Evolutionary conservation across 2,888 invertebrate species (phyloP), one percentile per base, ranked within the genome.

Genomic region (Thumatha senex): DNA sequence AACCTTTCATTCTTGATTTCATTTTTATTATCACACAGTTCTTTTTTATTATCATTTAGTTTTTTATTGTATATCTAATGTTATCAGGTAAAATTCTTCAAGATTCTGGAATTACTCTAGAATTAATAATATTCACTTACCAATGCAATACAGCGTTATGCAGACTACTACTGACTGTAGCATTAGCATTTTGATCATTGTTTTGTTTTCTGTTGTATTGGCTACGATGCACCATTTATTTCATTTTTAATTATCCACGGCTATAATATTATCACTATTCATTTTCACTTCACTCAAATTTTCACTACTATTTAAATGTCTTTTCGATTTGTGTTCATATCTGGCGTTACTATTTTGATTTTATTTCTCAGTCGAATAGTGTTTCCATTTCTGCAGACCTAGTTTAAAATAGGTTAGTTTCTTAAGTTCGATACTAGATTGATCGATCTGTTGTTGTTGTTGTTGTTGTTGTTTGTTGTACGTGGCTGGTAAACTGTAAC

Each of bases 111-210:
- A 41, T 18, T 38, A 60, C 39, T 52, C 58, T 49, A 60, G 54
- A 13, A 44, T 14, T 51, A 55, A 58, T 40, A 52, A 55, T 56
- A 49, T 63, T 57, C 54, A 66, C 65, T 66, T 45, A 66, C 89
- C 86, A 67, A 89, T 79, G 43, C 80, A 79, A 66, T 85, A 82
- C 61, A 87, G 70, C 33, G 75, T 74, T 55, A 84, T 67, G 75
- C 80, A 86, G 43, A 76, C 68, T 44, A 80, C 60, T 51, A 79
- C 56, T 31, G 74, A 71, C 61, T 76, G 76, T 43, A 80, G 61
- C 18, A 83, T 61, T 63, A 77, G 75, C 87, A 89, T 89, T 69
- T 80, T 86, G 84, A 71, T 77, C 67, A 81, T 61, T 67, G 49
- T 65, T 51, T 54, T 47, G 65, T 64, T 45, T 69, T 69, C 61